Percentiles rank a stretch among this genome's conserved stretches.
These are phyloP conservation scores for Perodicticus potto DNA, from an alignment of 2,797 vertebrate species.

Conservation along the genomic window DNA sequence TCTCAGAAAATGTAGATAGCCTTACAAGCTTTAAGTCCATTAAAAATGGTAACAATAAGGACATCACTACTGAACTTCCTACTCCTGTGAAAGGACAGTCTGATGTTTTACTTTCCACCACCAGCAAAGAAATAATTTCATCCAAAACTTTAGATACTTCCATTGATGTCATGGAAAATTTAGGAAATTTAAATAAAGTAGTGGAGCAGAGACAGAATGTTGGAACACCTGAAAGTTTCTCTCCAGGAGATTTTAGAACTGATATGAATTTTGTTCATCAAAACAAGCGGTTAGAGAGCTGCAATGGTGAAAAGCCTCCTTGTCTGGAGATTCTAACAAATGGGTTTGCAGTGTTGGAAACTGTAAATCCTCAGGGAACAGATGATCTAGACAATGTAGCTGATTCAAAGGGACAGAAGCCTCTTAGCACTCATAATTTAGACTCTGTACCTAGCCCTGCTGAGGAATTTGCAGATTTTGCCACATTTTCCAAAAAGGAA, in stretches of 20 bases:
- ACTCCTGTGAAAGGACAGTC: conserved; percentile 87
- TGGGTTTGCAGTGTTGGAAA: conserved; percentile 88
- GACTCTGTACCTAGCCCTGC: conserved; percentile 86
- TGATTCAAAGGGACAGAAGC: conserved; percentile 87
- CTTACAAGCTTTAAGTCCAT: conserved; percentile 89
- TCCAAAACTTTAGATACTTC: conserved; percentile 85
- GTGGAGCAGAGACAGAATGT: conserved; percentile 84
- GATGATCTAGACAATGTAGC: conserved; percentile 86
- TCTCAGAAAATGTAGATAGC: conserved; percentile 88
- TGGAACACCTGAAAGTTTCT: conserved; percentile 83
- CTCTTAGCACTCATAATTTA: conserved; percentile 80
- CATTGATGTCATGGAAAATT: conserved; percentile 70
- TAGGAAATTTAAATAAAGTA: conserved; percentile 83
- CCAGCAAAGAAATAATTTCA: conserved; percentile 87
- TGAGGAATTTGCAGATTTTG: conserved; percentile 93
- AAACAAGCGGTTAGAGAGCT: conserved; percentile 85
- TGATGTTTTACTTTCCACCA: conserved; percentile 86
- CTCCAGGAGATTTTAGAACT: conserved; percentile 79
- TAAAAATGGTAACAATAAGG: conserved; percentile 87
- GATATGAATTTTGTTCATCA: conserved; percentile 80
- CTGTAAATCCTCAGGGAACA: conserved; percentile 91
- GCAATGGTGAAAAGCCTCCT: conserved; percentile 90
- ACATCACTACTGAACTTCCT: conserved; percentile 85
- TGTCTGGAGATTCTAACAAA: conserved; percentile 92
- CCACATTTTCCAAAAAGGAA: conserved; percentile 89